Percentiles rank a stretch among this genome's conserved stretches.
These are phyloP conservation scores for Geococcyx californianus DNA, from an alignment of 2,113 vertebrate genomes.

Conservation along the genomic window DNA sequence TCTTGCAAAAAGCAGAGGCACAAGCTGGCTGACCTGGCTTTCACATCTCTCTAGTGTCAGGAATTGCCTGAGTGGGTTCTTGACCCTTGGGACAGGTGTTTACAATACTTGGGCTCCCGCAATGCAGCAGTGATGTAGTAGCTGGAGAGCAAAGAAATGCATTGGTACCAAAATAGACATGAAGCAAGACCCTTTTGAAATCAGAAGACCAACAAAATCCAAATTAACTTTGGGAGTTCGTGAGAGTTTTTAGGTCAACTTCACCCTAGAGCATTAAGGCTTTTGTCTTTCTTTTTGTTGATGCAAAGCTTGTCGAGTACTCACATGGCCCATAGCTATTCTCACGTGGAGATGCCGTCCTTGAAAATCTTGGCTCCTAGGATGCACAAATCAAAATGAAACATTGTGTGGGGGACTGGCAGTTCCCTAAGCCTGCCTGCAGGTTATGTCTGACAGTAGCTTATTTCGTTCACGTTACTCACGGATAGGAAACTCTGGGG, in stretches of 20 bases:
- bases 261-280: not conserved
- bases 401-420: fast-evolving
- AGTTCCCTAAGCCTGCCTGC: not conserved
- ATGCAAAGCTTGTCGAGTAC: not conserved
- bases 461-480: not conserved
- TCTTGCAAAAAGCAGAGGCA: not conserved
- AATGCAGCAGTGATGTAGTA: not conserved
- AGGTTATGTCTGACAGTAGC: not conserved
- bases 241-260: slow-evolving; percentile 7
- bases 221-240: not conserved
- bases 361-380: not conserved
- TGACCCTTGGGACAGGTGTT: not conserved
- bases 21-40: not conserved
- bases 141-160: not conserved
- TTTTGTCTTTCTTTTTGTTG: not conserved
- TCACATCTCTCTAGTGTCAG: not conserved
- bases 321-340: not conserved
- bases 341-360: not conserved
- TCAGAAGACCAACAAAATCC: slow-evolving; percentile 2
- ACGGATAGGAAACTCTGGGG: too few species aligned
- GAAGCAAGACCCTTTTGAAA: not conserved
- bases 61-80: not conserved
- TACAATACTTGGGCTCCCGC: not conserved
- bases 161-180: not conserved
- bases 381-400: not conserved